Conservation (phyloP, 2,113 vertebrate species). For the Craseonycteris thonglongyai region DNA sequence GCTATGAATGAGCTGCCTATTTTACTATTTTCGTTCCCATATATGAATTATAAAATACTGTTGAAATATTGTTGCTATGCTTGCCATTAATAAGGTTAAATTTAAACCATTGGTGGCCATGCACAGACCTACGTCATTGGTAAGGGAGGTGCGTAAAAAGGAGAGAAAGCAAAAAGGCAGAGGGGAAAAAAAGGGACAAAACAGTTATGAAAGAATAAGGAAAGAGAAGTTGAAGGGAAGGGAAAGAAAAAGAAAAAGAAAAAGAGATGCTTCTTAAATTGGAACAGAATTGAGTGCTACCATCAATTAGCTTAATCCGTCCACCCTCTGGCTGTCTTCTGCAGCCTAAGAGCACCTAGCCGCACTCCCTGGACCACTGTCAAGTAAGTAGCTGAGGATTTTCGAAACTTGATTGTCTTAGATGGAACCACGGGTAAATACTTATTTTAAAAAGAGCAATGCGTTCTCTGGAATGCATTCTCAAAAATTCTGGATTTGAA, state of each 20-base stretch:
- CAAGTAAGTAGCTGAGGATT: not conserved
- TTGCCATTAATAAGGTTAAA: not conserved
- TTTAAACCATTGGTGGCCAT: not conserved
- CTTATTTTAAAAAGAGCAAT: not conserved
- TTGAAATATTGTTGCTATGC: not conserved
- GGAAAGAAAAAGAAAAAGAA: not conserved
- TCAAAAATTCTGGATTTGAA: constrained; percentile 2
- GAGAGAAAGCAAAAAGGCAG: not conserved
- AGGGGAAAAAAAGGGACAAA: not conserved
- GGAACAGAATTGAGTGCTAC: not conserved
- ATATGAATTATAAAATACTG: not conserved
- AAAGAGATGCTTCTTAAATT: not conserved
- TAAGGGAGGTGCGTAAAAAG: not conserved
- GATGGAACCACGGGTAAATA: not conserved
- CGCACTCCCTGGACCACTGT: not conserved
- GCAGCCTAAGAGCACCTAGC: not conserved
- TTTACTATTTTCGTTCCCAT: not conserved
- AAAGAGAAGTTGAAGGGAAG: not conserved
- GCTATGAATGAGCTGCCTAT: not conserved
- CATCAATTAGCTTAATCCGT: fast-evolving
- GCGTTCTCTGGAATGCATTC: too few relatives aligned
- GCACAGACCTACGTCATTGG: not conserved
- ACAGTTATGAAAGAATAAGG: not conserved
- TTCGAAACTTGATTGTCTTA: not conserved
- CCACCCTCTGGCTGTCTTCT: not conserved